A percentile compares a stretch with the other conserved stretches of the same genome.
Conservation (phyloP, 2,888 invertebrate species). For the Choristoneura rosaceana region DNA sequence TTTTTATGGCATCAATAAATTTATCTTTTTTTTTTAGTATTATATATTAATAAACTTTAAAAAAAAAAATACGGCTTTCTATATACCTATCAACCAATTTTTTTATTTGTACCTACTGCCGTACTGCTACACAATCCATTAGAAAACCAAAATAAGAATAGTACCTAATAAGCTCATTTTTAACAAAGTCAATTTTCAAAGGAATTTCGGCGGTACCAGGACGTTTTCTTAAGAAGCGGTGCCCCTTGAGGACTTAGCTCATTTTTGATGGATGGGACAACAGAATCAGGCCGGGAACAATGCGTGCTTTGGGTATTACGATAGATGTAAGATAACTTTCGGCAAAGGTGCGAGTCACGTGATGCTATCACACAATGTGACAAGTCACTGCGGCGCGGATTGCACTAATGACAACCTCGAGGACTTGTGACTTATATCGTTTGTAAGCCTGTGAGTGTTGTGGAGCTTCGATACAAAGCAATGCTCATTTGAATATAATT, state of each 20-base stretch:
- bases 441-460: slow-evolving; percentile 40
- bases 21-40: too few relatives aligned
- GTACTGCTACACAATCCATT: slow-evolving; percentile 7
- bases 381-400: slow-evolving; percentile 62
- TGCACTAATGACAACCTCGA: slow-evolving; percentile 58
- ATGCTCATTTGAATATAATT: too few relatives aligned
- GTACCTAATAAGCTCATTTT: neutral
- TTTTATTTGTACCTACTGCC: neutral
- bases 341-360: slow-evolving; percentile 77
- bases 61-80: too few relatives aligned
- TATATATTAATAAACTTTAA: too few relatives aligned
- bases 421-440: slow-evolving; percentile 51
- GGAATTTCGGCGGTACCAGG: slow-evolving; percentile 22
- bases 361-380: slow-evolving; percentile 59
- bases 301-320: slow-evolving; percentile 41
- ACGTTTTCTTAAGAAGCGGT: slow-evolving; percentile 55
- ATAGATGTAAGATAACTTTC: slow-evolving; percentile 68
- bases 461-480: neutral
- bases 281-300: slow-evolving; percentile 41
- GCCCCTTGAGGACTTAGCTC: slow-evolving; percentile 66
- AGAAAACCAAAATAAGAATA: slow-evolving; percentile 6
- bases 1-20: too few relatives aligned
- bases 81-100: too few relatives aligned
- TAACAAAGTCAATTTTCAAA: slow-evolving; percentile 18
- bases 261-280: slow-evolving; percentile 40